Percentiles rank a stretch among this genome's conserved stretches.
Evolutionary conservation across 2,797 vertebrate genomes (phyloP).

Genomic region (Cossypha niveicapilla): DNA sequence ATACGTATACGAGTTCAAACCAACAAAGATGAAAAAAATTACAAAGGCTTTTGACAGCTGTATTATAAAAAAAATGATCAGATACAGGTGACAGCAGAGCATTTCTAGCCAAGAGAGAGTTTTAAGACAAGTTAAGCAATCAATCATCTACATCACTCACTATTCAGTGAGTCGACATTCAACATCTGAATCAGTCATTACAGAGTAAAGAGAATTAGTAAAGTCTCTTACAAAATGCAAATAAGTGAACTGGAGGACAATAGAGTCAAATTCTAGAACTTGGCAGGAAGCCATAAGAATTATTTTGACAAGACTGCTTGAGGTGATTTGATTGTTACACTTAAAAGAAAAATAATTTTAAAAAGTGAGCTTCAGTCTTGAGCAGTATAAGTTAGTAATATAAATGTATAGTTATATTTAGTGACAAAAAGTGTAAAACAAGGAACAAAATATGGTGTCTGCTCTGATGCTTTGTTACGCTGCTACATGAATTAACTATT

Average conservation of each 20-base stretch:
- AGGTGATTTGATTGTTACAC: constrained; percentile 13
- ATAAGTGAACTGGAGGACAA: constrained; percentile 64
- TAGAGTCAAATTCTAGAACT: constrained; percentile 51
- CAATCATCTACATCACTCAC: constrained; percentile 21
- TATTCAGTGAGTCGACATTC: constrained; percentile 45
- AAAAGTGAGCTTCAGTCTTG: background rate
- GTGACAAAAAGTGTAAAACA: background rate
- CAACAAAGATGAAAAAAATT: constrained; percentile 33
- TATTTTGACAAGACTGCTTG: constrained; percentile 52
- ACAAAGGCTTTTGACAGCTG: constrained; percentile 54
- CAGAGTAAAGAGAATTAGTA: constrained; percentile 67
- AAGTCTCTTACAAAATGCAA: constrained; percentile 67
- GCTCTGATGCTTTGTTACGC: background rate
- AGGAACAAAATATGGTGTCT: background rate
- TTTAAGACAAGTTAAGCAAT: constrained; percentile 37
- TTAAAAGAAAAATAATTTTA: background rate
- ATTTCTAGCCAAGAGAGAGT: constrained; percentile 37
- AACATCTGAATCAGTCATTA: constrained; percentile 68
- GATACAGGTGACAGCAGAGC: constrained; percentile 29
- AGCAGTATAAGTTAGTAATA: background rate
- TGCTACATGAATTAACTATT: background rate
- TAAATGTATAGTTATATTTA: background rate
- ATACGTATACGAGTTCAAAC: background rate
- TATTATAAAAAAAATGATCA: constrained; percentile 57
- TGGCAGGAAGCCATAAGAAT: constrained; percentile 56